Evolutionary conservation across 2,888 invertebrate species (phyloP).

Genomic region (Microchrysa polita): DNA sequence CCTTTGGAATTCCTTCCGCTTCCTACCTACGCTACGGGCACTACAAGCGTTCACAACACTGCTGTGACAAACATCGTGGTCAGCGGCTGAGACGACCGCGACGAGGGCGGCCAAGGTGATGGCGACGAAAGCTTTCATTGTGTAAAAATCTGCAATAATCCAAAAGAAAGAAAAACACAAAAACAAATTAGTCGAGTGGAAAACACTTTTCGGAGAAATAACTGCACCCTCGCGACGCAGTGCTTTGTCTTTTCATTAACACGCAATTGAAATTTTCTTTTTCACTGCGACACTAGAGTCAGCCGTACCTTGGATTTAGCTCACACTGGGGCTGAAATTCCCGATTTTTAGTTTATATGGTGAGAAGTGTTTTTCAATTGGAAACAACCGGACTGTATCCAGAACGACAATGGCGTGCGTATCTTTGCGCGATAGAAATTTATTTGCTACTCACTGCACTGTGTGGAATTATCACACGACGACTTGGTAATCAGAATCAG

Average conservation of each 20-base stretch:
- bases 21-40: constrained; percentile 65
- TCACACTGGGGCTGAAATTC: constrained; percentile 44
- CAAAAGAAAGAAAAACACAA: constrained; percentile 8
- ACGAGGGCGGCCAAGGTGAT: constrained; percentile 10
- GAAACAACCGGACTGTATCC: constrained; percentile 37
- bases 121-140: constrained; percentile 15
- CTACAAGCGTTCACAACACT: constrained; percentile 69
- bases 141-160: constrained; percentile 24
- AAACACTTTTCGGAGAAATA: not conserved
- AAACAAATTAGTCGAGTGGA: not conserved
- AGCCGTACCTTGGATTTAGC: constrained; percentile 43
- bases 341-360: constrained; percentile 24
- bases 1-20: not conserved
- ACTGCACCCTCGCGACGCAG: not conserved
- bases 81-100: constrained; percentile 18
- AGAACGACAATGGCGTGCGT: constrained; percentile 23
- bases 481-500: constrained; percentile 17
- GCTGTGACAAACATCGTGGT: constrained; percentile 71
- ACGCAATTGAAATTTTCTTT: not conserved
- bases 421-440: constrained; percentile 18
- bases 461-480: not conserved
- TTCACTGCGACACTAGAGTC: constrained; percentile 6
- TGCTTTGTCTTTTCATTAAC: not conserved
- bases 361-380: not conserved
- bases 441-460: constrained; percentile 5